Evolutionary conservation across 64 coral and sea anemone species (phyloP), one percentile per base, ranked within the genome.

Genomic region (Catalaphyllia jardinei): DNA sequence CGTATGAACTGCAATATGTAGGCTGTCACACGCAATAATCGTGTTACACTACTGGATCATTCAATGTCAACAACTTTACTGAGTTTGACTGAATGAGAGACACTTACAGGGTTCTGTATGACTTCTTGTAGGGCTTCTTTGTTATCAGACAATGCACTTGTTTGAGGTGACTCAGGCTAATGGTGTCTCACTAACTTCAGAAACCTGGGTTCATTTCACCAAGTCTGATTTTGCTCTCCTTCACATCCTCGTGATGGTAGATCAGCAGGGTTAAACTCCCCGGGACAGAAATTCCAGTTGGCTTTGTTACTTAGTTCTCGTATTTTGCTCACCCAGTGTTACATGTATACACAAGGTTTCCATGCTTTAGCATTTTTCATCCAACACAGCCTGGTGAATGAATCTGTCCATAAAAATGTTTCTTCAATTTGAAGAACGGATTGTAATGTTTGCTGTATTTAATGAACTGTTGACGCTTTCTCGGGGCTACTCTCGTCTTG

Each of bases 401-500:
- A 73, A 87, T 52, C 65, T 54, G 60, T 71, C 28, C 60, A 67
- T 28, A 69, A 29, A 87, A 67, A 67, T 9, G 64, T 67, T 67
- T 20, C 20, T 67, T 67, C 64, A 24, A 71, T 50, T 75, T 59
- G 86, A 24, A 87, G 31, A 74, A 74, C 42, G 14, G 71, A 74
- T 75, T 73, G 73, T 73, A 75, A 29, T 22, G n/a, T 35, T 29
- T 38, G 50, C 19, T 51, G 65, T 20, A n/a, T 88, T 24, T 52
- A 76, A 19, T 62, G 27, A 31, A 77, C 57, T 33, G 72, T 38
- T 76, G 71, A 12, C 33, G 73, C 15, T 77, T 77, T 31, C 62
- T 88, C 14, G 55, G 86, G 51, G 72, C 86, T 57, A 77, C 86
- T 64, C 86, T 54, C 11, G 72, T 88, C 60, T 77, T 88, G n/a